phyloP scores from a whole-genome alignment of 2,797 vertebrate genomes.

The Sandelia bainsii region DNA sequence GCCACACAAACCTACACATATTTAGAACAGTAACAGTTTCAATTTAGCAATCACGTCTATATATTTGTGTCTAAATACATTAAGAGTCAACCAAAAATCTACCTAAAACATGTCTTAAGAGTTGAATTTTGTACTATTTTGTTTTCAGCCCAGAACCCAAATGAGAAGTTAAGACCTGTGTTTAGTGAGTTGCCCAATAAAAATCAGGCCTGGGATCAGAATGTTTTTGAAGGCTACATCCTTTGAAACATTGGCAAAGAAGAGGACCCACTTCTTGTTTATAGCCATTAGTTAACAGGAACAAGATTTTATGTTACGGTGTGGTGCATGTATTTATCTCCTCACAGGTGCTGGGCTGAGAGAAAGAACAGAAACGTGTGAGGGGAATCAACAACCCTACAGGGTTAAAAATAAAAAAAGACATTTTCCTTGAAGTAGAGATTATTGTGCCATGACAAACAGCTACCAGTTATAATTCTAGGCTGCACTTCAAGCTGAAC shows the following conservation, averaged over 20 bases:
- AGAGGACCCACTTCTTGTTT: not conserved
- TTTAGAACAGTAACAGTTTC: slow-evolving; percentile 94
- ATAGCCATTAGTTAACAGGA: not conserved
- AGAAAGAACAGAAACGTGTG: slow-evolving; percentile 12
- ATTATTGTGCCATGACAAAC: slow-evolving; percentile 28
- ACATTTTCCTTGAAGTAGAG: slow-evolving; percentile 22
- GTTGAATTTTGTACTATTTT: slow-evolving; percentile 22
- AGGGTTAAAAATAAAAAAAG: slow-evolving; percentile 10
- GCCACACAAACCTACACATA: slow-evolving; percentile 89
- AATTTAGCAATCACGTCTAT: slow-evolving; percentile 89
- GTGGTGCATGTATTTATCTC: slow-evolving; percentile 47
- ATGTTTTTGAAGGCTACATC: not conserved
- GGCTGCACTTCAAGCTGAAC: slow-evolving; percentile 33
- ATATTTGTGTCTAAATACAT: slow-evolving; percentile 89
- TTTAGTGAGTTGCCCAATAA: slow-evolving; percentile 15
- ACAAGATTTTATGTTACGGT: not conserved
- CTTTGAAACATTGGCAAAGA: slow-evolving; percentile 6
- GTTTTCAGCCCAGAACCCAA: slow-evolving; percentile 47
- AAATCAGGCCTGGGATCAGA: slow-evolving; percentile 11
- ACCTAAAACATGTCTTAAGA: slow-evolving; percentile 65
- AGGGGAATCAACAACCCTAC: slow-evolving; percentile 20
- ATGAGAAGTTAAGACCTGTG: slow-evolving; percentile 33
- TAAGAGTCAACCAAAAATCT: slow-evolving; percentile 84
- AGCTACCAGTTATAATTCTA: slow-evolving; percentile 6
- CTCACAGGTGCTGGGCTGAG: slow-evolving; percentile 56